These are phyloP conservation scores for Hoplodrina blanda DNA, from an alignment of 2,888 invertebrate species.

Conservation along the genomic window DNA sequence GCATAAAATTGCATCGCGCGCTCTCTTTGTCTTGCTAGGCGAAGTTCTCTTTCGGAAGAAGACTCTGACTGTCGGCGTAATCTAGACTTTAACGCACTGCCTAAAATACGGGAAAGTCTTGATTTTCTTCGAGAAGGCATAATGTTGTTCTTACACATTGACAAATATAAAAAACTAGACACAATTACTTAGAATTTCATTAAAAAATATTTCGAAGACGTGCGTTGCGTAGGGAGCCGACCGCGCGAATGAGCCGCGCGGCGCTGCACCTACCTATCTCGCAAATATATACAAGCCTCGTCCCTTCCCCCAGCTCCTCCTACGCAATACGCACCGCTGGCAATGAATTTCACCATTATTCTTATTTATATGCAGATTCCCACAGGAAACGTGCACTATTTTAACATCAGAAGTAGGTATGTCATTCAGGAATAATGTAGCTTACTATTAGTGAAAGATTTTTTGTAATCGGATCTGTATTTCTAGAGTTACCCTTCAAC, in stretches of 20 bases:
- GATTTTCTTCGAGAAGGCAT: neutral
- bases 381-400: neutral
- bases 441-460: neutral
- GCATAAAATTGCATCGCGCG: neutral
- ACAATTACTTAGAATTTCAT: neutral
- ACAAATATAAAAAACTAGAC: neutral
- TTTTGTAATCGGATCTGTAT: neutral
- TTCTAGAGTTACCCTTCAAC: neutral
- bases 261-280: too few relatives aligned
- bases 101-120: neutral
- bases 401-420: too few relatives aligned
- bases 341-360: too few relatives aligned
- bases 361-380: neutral
- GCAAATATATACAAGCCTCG: too few relatives aligned
- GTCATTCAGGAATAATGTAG: neutral
- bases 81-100: neutral
- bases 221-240: neutral
- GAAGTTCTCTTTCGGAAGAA: slow-evolving; percentile 8
- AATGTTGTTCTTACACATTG: neutral
- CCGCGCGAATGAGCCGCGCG: neutral
- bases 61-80: slow-evolving; percentile 11
- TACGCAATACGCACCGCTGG: too few relatives aligned
- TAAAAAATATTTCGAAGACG: neutral
- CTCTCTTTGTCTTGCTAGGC: slow-evolving; percentile 1
- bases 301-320: too few relatives aligned